Conservation (phyloP, 2,797 vertebrate species). For the Rhinophrynus dorsalis region DNA sequence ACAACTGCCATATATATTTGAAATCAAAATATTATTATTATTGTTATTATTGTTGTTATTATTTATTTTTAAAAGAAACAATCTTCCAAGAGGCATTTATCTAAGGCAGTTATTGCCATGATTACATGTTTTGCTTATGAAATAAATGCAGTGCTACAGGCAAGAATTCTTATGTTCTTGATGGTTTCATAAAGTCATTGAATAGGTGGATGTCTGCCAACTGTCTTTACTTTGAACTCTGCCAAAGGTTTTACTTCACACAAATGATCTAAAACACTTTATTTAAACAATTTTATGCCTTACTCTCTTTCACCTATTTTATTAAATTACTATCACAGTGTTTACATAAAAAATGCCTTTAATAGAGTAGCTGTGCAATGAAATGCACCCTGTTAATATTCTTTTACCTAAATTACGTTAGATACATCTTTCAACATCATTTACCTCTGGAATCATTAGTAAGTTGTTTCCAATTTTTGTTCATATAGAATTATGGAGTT, state of each 20-base stretch:
- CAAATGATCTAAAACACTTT: conserved; percentile 28
- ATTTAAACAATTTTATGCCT: conserved; percentile 29
- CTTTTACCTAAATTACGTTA: not conserved
- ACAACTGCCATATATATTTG: too few relatives aligned
- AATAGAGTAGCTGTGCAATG: not conserved
- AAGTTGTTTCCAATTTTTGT: too few relatives aligned
- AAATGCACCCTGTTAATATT: not conserved
- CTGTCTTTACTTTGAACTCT: conserved; percentile 15
- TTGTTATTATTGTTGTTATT: too few relatives aligned
- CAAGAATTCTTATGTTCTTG: conserved; percentile 16
- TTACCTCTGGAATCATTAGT: not conserved
- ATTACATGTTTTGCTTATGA: not conserved
- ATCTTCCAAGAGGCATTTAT: not conserved
- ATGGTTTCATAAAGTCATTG: conserved; percentile 8
- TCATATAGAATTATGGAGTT: too few relatives aligned
- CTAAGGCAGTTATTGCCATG: not conserved
- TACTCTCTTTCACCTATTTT: conserved; percentile 25
- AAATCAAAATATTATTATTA: too few relatives aligned
- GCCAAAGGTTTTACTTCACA: conserved; percentile 23
- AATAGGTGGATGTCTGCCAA: conserved; percentile 13
- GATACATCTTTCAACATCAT: not conserved
- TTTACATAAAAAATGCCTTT: conserved; percentile 1
- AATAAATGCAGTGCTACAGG: not conserved
- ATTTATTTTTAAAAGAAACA: too few relatives aligned
- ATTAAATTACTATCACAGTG: conserved; percentile 1